Base-by-base conservation (phyloP, 2,888 invertebrate species). In the Drosophila flavopinicola region DNA sequence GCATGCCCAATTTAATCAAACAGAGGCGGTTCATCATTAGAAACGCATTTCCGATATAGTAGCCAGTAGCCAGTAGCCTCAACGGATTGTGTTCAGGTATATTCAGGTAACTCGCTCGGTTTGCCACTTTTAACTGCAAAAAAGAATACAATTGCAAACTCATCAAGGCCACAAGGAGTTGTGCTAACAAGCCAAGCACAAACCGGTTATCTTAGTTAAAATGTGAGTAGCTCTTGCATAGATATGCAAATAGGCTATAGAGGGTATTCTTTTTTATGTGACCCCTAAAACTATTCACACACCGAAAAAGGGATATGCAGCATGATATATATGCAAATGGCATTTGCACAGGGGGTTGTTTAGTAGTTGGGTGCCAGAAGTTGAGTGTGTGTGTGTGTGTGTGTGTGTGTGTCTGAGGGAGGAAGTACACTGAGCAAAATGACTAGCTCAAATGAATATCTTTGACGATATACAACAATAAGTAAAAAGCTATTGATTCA, bases 271-370 rank as follows among this genome's bases (percentile, higher is more conserved):
- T 56, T 13, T 54, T 59, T 32, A 65, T 75, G 71, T 56, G 58
- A 51, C 49, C 66, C 71, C 47, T 29, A 67, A 42, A 71, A 75
- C 64, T 75, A 66, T 69, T 79, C 72, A 72, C 56, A 65, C 71
- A 42, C 72, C 79, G 53, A 63, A 72, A 70, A 85, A 79, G 54
- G 86, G 86, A 84, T 86, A 73, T 80, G 48, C 60, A 56, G 73
- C 77, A 66, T 78, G 84, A 86, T 84, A 86, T 65, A 85, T 80
- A 80, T 86, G 80, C 87, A 80, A 80, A 80, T 85, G 74, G 7
- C 48, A 63, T 65, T 68, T 45, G 35, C 13, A 11, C 23, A 35
- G 32, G 56, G 71, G 70, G 52, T 53, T 48, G 72, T 54, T 75
- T 56, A 70, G 58, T 70, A 71, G 71, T 75, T 71, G 41, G 41